Percentiles rank a stretch among this genome's conserved stretches.
These are phyloP conservation scores for Etheostoma spectabile DNA, from an alignment of 2,113 vertebrate genomes.

Conservation along the genomic window DNA sequence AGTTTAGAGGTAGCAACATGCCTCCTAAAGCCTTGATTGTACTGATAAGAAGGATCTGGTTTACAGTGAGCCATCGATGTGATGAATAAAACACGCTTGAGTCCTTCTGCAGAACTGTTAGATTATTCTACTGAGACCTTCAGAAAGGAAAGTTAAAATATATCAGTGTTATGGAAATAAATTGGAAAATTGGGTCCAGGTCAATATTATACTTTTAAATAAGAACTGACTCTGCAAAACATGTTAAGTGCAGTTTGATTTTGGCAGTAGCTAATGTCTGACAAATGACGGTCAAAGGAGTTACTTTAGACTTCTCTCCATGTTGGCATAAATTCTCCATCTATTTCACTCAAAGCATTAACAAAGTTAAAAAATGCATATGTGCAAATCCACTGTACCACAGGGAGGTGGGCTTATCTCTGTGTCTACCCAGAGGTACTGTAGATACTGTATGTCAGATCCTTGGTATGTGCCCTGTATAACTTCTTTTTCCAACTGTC, in stretches of 20 bases:
- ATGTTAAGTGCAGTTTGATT: background rate
- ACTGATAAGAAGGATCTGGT: background rate
- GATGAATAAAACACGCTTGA: background rate
- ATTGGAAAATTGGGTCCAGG: background rate
- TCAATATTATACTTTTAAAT: conserved; percentile 8
- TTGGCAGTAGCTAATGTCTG: background rate
- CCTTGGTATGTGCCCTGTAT: conserved; percentile 8
- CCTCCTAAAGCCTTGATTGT: background rate
- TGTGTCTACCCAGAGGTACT: conserved; percentile 9
- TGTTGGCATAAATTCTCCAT: background rate
- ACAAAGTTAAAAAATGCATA: background rate
- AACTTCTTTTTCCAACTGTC: conserved; percentile 21
- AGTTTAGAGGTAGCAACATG: background rate
- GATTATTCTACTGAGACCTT: conserved; percentile 12
- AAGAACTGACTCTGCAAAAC: conserved; percentile 14
- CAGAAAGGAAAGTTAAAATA: background rate
- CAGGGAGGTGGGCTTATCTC: background rate
- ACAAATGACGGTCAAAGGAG: background rate
- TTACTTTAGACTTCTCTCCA: background rate
- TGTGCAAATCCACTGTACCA: background rate
- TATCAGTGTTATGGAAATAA: background rate
- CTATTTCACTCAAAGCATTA: background rate
- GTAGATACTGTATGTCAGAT: conserved; percentile 27
- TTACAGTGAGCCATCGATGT: background rate
- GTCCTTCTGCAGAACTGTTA: background rate